Conservation (phyloP, 1,140 invertebrate genomes). For the Nautilus pompilius region DNA sequence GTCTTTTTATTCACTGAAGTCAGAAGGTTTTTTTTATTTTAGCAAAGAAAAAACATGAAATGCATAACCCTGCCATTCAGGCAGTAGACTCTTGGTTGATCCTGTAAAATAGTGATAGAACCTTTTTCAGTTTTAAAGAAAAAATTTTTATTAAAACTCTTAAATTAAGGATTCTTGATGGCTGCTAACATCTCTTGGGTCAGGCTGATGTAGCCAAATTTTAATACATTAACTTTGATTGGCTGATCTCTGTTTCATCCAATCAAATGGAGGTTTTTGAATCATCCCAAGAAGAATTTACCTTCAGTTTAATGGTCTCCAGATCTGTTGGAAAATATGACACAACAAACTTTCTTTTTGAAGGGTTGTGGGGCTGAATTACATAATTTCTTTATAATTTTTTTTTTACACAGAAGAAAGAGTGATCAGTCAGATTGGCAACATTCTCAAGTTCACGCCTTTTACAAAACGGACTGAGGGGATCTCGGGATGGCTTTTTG, state of each 20-base stretch:
- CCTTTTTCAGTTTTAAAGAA: no score
- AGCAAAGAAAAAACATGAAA: no score
- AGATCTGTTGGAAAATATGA: slow-evolving; percentile 14
- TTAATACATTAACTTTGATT: not conserved
- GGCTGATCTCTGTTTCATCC: not conserved
- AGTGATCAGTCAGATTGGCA: slow-evolving; percentile 71
- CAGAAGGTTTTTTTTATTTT: no score
- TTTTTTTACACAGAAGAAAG: slow-evolving; percentile 67
- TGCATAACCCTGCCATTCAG: no score
- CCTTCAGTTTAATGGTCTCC: no score
- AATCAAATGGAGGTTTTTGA: slow-evolving; percentile 14
- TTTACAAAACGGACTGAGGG: slow-evolving; percentile 74
- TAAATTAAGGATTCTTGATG: no score
- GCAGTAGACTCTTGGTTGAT: no score
- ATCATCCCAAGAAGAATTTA: slow-evolving; percentile 15
- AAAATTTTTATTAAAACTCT: no score
- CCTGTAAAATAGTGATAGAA: no score
- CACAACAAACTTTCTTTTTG: not conserved
- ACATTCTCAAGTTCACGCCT: slow-evolving; percentile 76
- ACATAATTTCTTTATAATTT: slow-evolving; percentile 14
- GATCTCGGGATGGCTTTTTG: slow-evolving; percentile 72
- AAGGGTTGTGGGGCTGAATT: slow-evolving; percentile 10
- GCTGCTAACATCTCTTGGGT: no score
- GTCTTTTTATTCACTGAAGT: no score
- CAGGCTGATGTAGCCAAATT: no score